Percentiles rank a stretch among this genome's conserved stretches.
Evolutionary conservation across 2,113 vertebrate species (phyloP).

Genomic region (Gavialis gangeticus): DNA sequence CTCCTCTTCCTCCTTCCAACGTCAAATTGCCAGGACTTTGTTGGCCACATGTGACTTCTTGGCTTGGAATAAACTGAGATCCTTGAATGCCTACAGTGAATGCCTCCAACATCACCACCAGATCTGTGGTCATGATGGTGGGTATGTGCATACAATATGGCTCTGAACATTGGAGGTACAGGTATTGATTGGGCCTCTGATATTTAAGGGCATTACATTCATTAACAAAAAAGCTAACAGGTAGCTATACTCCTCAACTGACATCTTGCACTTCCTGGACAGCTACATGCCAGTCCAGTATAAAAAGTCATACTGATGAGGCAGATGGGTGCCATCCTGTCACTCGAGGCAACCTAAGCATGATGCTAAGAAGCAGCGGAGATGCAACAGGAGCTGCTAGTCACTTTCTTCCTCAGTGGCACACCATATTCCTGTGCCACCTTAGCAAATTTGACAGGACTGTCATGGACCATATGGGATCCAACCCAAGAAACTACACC

Average conservation of each 20-base stretch:
- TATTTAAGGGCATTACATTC: background rate
- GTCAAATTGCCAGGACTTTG: background rate
- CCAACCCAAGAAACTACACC: background rate
- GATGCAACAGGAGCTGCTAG: background rate
- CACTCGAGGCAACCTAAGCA: background rate
- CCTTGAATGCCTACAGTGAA: background rate
- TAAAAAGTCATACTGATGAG: background rate
- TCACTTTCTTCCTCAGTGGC: background rate
- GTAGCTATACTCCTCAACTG: background rate
- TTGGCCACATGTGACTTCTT: background rate
- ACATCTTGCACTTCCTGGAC: background rate
- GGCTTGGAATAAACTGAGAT: background rate
- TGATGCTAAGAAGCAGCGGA: background rate
- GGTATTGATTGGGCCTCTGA: background rate
- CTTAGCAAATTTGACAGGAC: background rate
- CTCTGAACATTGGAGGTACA: background rate
- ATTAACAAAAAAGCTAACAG: background rate
- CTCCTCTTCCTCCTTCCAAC: background rate
- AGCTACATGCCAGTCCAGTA: background rate
- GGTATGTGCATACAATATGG: background rate
- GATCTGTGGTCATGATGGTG: background rate
- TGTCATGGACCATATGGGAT: background rate
- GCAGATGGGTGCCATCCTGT: background rate
- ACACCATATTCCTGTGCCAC: background rate
- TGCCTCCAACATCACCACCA: background rate